Evolutionary conservation across 2,888 invertebrate genomes (phyloP).

Genomic region (Papilio gigon): DNA sequence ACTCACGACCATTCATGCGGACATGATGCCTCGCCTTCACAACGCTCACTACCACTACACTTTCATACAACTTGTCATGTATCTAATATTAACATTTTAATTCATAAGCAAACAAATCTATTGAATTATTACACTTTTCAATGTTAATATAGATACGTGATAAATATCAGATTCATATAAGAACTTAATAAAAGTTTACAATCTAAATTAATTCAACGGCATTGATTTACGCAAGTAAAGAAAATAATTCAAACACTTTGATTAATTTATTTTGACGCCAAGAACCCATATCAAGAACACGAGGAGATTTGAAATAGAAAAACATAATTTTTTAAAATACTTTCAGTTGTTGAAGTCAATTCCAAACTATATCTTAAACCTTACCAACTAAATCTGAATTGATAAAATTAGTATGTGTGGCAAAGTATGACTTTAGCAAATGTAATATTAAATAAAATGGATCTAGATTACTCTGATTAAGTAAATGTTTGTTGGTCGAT

Average conservation of each 20-base stretch:
- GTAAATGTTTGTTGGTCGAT: neutral
- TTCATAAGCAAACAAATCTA: too few species aligned
- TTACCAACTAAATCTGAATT: too few species aligned
- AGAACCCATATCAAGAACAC: too few species aligned
- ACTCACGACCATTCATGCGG: slow-evolving; percentile 34
- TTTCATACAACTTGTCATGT: neutral
- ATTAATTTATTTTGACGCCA: neutral
- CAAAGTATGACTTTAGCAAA: too few species aligned
- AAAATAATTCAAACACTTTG: neutral
- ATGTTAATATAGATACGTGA: neutral
- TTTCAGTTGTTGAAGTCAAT: too few species aligned
- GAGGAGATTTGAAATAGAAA: too few species aligned
- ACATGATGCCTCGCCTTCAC: slow-evolving; percentile 4
- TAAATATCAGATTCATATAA: neutral
- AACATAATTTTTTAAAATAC: too few species aligned
- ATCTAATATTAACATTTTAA: too few species aligned
- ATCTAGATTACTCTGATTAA: neutral
- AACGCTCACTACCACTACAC: neutral
- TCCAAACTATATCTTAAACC: too few species aligned
- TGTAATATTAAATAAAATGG: neutral
- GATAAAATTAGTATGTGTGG: slow-evolving; percentile 2
- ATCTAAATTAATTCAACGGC: neutral
- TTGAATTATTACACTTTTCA: too few species aligned
- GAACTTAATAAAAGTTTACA: neutral
- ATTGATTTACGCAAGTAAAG: neutral